Base-by-base conservation (phyloP, 2,888 invertebrate genomes). In the Cartodere bifasciata region DNA sequence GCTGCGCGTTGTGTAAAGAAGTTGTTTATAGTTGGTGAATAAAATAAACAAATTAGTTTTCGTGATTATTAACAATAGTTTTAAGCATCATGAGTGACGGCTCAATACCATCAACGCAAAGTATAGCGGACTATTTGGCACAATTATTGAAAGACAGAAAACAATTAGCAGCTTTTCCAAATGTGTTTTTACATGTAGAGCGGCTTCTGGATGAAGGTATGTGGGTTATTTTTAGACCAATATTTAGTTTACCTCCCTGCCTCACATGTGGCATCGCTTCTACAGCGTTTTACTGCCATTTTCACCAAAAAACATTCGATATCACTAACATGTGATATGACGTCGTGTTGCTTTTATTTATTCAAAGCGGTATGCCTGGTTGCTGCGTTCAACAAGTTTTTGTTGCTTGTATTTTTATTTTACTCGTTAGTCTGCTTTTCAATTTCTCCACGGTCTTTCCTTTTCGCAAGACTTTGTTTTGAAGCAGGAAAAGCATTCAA, bases 131-230 rank as follows among this genome's bases (percentile, higher is more conserved):
- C 73, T 98, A 98, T 74, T 77, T 98, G 75, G 94, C 97, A 64
- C 97, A 98, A 73, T 79, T 98, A 71, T 78, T 98, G 64, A 98
- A 98, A 78, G 98, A 98, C 78, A 90, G 95, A 74, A 97, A 97
- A 74, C 95, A 97, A 74, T 77, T 98, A 64, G 91, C 92, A 59
- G 95, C 95, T 62, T 94, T 98, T 72, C 97, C 97, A 52, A 95
- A 94, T 75, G 90, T 97, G 65, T 98, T 98, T 74, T 82, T 91
- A 70, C 97, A 98, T 72, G 82, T 95, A 64, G 97, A 98, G 69
- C 80, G 97, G 64, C 82, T 98, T 56, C 75, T 98, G 62, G 98
- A 98, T 64, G 97, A 98, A 84, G 97, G 97, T 98, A 77, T 70
- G 69, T 56, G 16, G n/a, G 4, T 4, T 6, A 15, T 29, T 28